Evolutionary conservation across 2,888 invertebrate genomes (phyloP), one percentile per base, ranked within the genome.

Genomic region (Caenorhabditis drosophilae): DNA sequence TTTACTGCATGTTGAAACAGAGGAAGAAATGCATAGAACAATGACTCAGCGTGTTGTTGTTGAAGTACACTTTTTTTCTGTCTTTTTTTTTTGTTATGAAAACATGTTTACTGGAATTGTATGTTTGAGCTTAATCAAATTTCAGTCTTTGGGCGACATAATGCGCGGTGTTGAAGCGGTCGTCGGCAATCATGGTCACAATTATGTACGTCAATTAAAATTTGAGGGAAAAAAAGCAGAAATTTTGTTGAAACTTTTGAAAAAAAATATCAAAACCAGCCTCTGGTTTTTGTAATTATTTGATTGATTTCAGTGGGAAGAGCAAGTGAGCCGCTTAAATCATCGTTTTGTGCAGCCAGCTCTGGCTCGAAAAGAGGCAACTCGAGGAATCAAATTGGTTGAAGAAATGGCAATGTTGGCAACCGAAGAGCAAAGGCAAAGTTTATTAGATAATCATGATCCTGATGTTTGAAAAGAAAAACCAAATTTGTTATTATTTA

Each of bases 1-100:
- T 85, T 90, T 93, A 76, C 87, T 97, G 57, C 93, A 94, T 83
- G 94, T 97, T 4, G 93, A 93, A 85, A 75, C 67, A 23, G 66
- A 56, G 9, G 70, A 72, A 42, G 62, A 68, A 4, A 60, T 58
- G 7, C 47, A 67, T 18, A 75, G 76, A 36, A 57, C 60, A 4
- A 49, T 76, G 6, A 59, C 69, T 20, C 53, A 71, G 27, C 59
- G 64, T n/a, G 61, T 73, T 36, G 55, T 75, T 45, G 63, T 68
- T 20, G 73, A 78, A 47, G 77, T 78, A 20, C n/a, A 9, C 4
- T 36, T 11, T 27, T n/a, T 25, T 1, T 15, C 34, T 16, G 18
- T 16, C 34, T 49, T 40, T 26, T 26, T 34, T 11, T 11, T 48
- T 48, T 40, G 36, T 31, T 12, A 31, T 31, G 31, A 31, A 31